Conservation (phyloP, 2,113 vertebrate genomes). For the Sander vitreus region DNA sequence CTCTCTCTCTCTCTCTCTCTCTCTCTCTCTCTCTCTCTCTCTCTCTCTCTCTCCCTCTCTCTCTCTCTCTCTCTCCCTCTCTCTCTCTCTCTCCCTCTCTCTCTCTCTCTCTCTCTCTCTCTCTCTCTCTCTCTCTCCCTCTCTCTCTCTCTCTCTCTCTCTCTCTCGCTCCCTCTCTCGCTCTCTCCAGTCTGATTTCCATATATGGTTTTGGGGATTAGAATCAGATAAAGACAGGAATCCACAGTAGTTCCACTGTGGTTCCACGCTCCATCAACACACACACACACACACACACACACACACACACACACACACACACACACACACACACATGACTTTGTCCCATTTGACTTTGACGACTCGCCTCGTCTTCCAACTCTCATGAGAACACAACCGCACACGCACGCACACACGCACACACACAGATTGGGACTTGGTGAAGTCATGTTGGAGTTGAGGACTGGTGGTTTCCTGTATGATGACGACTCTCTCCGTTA, state of each 20-base stretch:
- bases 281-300: conserved; percentile 26
- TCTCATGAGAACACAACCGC: conserved; percentile 27
- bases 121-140: neutral
- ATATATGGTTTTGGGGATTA: conserved; percentile 55
- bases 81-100: neutral
- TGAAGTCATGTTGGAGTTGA: conserved; percentile 75
- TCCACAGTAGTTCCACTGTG: conserved; percentile 61
- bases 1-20: neutral
- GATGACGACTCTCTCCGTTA: conserved; percentile 48
- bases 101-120: neutral
- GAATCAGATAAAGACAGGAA: conserved; percentile 59
- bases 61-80: neutral
- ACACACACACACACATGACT: neutral
- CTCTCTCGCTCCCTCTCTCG: neutral
- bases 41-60: neutral
- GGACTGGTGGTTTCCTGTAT: conserved; percentile 71
- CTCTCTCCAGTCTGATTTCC: conserved; percentile 35
- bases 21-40: neutral
- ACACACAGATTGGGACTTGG: conserved; percentile 28
- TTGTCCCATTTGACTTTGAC: conserved; percentile 31
- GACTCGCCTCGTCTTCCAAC: conserved; percentile 32
- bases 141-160: neutral
- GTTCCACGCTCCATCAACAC: conserved; percentile 45
- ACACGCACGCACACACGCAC: conserved; percentile 13
- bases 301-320: conserved; percentile 9